Base-by-base conservation (phyloP, 2,797 vertebrate species). In the Acanthornis magna region DNA sequence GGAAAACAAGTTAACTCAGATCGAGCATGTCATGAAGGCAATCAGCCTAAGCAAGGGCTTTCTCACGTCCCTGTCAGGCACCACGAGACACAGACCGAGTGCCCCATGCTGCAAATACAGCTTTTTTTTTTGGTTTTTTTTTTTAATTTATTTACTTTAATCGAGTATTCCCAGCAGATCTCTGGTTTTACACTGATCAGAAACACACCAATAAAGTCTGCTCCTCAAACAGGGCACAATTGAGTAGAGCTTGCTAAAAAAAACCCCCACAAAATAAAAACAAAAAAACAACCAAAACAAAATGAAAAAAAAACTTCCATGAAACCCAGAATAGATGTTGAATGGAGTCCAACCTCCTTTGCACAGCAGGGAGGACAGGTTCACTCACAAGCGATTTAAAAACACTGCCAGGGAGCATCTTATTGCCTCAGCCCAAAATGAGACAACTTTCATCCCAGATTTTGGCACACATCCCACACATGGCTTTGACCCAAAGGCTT, bases 1-100 rank as follows among this genome's bases (percentile, higher is more conserved):
- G 77, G 60, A 91, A 94, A 94, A 92, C 65, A 72, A 66, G 72
- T 82, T 90, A 93, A 85, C 79, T 96, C 79, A 32, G 67, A 89
- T 66, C 0, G 1, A 94, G 71, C 61, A 47, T 38, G 71, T 53
- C 51, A 76, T 66, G 54, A 89, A 92, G 62, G 89, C 87, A 96
- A 93, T 93, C 84, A 91, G 3, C 45, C 34, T 32, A 38, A 93
- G 67, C 76, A 67, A 76, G 58, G 47, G 86, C 45, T 92, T 94
- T 21, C 65, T 58, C 48, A 47, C 72, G 78, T 81, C 77, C 74
- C 85, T 74, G 51, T 54, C 76, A 89, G 75, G 45, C 54, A 51
- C 40, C 73, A 50, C 15, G 16, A 82, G 66, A 73, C 47, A 68
- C 50, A 82, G 43, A 50, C 25, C 0, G 5, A 85, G 54, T 10